Evolutionary conservation across 2,113 vertebrate species (phyloP), one percentile per base, ranked within the genome.

Genomic region (Sphaerodactylus townsendi): DNA sequence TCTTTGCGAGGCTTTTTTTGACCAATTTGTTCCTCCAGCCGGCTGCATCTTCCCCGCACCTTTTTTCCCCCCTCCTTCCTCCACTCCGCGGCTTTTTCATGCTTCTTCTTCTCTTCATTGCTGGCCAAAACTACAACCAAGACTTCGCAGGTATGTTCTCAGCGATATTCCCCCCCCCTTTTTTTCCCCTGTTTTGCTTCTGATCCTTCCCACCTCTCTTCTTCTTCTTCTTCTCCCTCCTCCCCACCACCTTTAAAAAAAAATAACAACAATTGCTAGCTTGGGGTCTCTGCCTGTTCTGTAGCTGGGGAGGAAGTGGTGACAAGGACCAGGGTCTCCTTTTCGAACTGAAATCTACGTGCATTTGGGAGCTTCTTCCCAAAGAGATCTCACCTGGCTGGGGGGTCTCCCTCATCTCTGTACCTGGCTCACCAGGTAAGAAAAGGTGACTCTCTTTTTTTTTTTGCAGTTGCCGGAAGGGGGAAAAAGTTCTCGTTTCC

Each of bases 1-100:
- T 97, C 96, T 97, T 97, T 97, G 97, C 96, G 97, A 97, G 97
- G 97, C 97, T 98, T 94, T 94, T 98, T 94, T 94, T 94, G 97
- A 96, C 97, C 97, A 97, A 97, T 28, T 56, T 70, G 41, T 50
- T 37, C 30, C 30, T 41, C 79, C 95, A 95, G 96, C 97, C 97
- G 98, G 96, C 97, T 97, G 96, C 97, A 94, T 95, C 94, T 95
- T 93, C 93, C 95, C 33, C 93, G 93, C 93, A 94, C 93, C 95
- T 95, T 96, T 97, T 97, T 96, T 96, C 94, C 65, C 41, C 44
- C 5, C 39, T 73, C 41, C 95, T 95, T 92, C 91, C 94, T 91
- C 95, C 96, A 96, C 94, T 96, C 95, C 96, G 95, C 95, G 96
- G 96, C 96, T 97, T 97, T 95, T 97, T 96, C 96, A 97, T 97